Evolutionary conservation across 2,113 vertebrate species (phyloP).

Genomic region (Elaphurus davidianus): DNA sequence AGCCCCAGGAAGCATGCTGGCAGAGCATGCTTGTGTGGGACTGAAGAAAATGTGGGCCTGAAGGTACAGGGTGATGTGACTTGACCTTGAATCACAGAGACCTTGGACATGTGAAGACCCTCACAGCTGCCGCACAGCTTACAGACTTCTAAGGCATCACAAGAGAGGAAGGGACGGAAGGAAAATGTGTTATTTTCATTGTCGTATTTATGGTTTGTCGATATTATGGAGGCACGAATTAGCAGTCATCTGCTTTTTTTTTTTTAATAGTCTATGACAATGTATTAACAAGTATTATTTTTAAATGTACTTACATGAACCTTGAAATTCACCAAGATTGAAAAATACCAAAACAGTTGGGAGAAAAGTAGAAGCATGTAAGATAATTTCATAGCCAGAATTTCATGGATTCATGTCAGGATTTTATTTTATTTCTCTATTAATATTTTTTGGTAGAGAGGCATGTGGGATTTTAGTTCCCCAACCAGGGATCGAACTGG

Average conservation of each 20-base stretch:
- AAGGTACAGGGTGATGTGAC: neutral
- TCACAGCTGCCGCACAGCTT: fast-evolving
- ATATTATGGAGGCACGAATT: neutral
- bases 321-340: neutral
- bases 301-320: neutral
- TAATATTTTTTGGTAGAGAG: neutral
- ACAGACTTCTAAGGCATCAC: neutral
- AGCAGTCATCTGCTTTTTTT: neutral
- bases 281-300: neutral
- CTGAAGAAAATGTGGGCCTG: neutral
- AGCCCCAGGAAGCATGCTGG: neutral
- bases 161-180: neutral
- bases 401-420: neutral
- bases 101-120: neutral
- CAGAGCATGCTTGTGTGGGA: neutral
- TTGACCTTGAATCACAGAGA: too few relatives aligned
- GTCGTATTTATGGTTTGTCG: neutral
- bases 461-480: neutral
- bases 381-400: neutral
- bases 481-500: neutral
- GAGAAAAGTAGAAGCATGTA: neutral
- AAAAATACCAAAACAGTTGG: neutral
- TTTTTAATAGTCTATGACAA: neutral
- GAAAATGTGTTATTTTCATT: neutral
- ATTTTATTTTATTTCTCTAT: neutral